Evolutionary conservation across 2,797 vertebrate species (phyloP), one percentile per base, ranked within the genome.

Genomic region (Clarias platycephalus): DNA sequence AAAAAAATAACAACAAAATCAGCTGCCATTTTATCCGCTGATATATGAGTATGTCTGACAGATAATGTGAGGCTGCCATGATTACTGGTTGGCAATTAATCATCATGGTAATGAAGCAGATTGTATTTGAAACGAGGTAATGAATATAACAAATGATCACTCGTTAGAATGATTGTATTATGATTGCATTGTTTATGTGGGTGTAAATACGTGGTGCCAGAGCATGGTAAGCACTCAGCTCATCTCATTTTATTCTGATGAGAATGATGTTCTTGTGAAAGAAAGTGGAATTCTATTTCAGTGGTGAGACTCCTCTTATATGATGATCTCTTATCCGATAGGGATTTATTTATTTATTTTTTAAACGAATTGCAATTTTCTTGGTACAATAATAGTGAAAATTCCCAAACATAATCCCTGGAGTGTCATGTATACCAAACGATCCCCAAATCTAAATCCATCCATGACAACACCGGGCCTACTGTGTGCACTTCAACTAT

Each of bases 401-500:
- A 64, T 63, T 0, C 37, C 12, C 26, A 16, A 64, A 9, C 34
- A 44, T 49, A 24, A 7, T 44, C 60, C 4, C 8, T 79, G 4
- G 16, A 9, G 60, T 64, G 8, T 64, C 9, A n/a, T 20, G 60
- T 10, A 16, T 37, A 26, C 5, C 55, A 60, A 31, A 75, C 1
- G 5, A 10, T 20, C 20, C 49, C 26, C 3, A 28, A 37, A 62
- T 78, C 57, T 62, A 78, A 62, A 62, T 78, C 76, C 76, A 40
- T 63, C 31, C 31, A 20, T 63, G 71, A 60, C 78, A 53, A 55
- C 26, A 81, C 58, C 55, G 49, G 57, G 40, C 60, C 44, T 58
- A 16, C 9, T 71, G 83, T 83, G 82, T 80, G 74, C 31, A 57
- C 26, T 63, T 44, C 24, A 40, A 66, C 77, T 26, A 40, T 67